Conservation (phyloP, 2,113 vertebrate genomes). For the Amphilophus citrinellus region DNA sequence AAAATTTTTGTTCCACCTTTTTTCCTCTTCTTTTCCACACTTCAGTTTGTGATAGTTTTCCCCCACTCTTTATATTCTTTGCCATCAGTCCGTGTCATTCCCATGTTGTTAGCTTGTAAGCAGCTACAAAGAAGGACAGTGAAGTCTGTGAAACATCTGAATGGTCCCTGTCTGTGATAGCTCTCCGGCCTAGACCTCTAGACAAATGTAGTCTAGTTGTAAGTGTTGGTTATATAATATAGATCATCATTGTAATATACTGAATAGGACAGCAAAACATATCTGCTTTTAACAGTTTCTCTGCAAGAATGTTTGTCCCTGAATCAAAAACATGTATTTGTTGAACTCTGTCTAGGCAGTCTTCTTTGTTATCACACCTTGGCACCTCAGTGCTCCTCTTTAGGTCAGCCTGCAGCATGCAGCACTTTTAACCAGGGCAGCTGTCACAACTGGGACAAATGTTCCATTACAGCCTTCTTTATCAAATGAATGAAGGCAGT, state of each 20-base stretch:
- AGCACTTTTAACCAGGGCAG: constrained; percentile 64
- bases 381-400: constrained; percentile 39
- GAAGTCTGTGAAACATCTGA: constrained; percentile 3
- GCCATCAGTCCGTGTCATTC: neutral
- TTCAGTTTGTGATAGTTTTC: neutral
- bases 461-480: constrained; percentile 48
- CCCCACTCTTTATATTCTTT: neutral
- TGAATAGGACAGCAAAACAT: neutral
- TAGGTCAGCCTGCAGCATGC: constrained; percentile 47
- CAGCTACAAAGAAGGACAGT: neutral
- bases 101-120: neutral
- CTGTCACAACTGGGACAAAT: constrained; percentile 59
- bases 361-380: constrained; percentile 54
- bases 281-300: neutral
- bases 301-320: neutral
- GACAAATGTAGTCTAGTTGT: neutral
- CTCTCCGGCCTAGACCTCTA: neutral
- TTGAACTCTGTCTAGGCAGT: constrained; percentile 25
- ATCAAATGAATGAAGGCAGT: constrained; percentile 49
- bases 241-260: neutral
- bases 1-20: neutral
- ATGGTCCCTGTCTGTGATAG: neutral
- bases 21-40: neutral
- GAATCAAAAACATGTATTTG: constrained; percentile 26
- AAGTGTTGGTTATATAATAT: neutral